Base-by-base conservation (phyloP, 2,113 vertebrate species). In the Dipodomys spectabilis region DNA sequence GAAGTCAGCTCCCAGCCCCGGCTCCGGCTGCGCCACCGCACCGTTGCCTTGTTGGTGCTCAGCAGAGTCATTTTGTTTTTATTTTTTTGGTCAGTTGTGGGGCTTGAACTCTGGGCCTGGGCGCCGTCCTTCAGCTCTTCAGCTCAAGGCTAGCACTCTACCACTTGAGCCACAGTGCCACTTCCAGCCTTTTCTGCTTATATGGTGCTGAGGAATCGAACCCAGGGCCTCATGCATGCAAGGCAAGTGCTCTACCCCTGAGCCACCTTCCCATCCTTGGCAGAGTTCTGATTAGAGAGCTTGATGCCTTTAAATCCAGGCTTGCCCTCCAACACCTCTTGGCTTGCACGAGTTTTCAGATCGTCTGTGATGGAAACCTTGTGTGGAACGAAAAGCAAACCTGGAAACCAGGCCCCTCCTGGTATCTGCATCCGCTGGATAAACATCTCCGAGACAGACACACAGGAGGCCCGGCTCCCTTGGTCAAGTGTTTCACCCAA, bases 341-440 rank as follows among this genome's bases (percentile, higher is more conserved):
- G 87, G 84, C 93, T 73, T 82, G 64, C 45, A 11, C 88, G 75
- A 77, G 25, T 86, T 53, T 69, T 32, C 87, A 96, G 93, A 91
- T 86, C 95, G 64, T n/a, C 82, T 95, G 87, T 97, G 97, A 97
- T 97, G 95, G 93, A 96, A 97, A 97, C 95, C 95, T 89, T 97
- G 96, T 95, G 96, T 75, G 45, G 95, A 92, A 94, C 93, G 75
- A 92, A 86, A 93, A 95, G 88, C 78, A 95, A 93, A 97, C 92
- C 94, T 96, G 95, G 95, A 91, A 94, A 95, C 87, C 93, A 94
- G 93, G 88, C 85, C 95, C 94, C 96, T 97, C 94, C 95, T 94
- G 91, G 19, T 94, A 96, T 97, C 97, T 95, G 90, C 94, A 96
- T 94, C 94, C 95, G 7, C 95, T 95, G 97, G 95, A 92, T 97